Conservation (phyloP, 2,797 vertebrate genomes). For the Rousettus madagascariensis region DNA sequence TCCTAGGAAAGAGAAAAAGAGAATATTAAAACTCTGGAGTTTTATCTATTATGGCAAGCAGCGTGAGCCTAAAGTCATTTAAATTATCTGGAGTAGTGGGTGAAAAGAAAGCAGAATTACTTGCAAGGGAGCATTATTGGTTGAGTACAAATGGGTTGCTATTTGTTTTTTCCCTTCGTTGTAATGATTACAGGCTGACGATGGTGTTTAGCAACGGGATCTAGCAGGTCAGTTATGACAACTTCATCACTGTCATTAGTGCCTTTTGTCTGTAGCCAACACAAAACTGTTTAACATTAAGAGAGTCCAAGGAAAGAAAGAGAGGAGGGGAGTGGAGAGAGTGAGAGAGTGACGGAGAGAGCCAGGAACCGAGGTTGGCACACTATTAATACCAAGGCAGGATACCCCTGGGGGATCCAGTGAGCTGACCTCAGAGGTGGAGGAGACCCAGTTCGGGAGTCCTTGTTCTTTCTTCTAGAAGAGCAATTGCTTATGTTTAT, state of each 20-base stretch:
- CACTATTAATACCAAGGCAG: background rate
- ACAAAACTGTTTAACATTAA: background rate
- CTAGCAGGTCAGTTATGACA: constrained; percentile 9
- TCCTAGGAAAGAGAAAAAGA: background rate
- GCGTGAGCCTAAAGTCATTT: background rate
- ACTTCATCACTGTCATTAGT: background rate
- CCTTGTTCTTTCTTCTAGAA: constrained; percentile 22
- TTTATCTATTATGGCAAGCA: background rate
- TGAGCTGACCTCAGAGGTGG: background rate
- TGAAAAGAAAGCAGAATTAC: background rate
- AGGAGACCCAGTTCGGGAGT: background rate
- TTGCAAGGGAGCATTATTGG: background rate
- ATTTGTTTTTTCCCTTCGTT: constrained; percentile 36
- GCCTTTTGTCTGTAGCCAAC: background rate
- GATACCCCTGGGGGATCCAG: rapidly evolving
- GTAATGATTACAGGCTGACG: background rate
- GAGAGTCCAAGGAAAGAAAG: background rate
- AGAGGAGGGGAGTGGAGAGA: background rate
- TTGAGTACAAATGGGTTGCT: background rate
- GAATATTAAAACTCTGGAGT: background rate
- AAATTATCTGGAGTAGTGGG: background rate
- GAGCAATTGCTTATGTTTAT: constrained; percentile 27
- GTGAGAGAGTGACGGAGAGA: background rate
- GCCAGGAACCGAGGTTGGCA: background rate
- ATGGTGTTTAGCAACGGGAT: background rate